Conservation (phyloP, 2,113 vertebrate genomes). For the Hypomesus transpacificus region DNA sequence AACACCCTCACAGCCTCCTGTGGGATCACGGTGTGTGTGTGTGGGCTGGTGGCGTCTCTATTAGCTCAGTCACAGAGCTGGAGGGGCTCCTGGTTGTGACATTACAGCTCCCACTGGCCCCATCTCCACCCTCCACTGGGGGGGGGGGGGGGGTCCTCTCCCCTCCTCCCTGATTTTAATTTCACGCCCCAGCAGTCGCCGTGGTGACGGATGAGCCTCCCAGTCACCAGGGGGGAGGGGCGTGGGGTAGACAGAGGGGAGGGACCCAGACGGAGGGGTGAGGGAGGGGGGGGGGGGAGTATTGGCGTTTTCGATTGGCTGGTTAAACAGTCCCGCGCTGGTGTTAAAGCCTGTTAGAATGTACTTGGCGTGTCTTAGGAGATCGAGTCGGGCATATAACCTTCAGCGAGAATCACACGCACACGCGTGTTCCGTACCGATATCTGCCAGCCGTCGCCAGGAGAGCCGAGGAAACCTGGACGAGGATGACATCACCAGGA, state of each 20-base stretch:
- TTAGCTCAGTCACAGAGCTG: constrained; percentile 70
- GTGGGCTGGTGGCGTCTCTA: constrained; percentile 56
- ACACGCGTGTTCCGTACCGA: neutral
- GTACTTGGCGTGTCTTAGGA: constrained; percentile 35
- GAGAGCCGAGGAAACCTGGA: constrained; percentile 23
- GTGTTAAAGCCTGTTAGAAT: constrained; percentile 31
- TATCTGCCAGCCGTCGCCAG: constrained; percentile 12
- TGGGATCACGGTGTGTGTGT: neutral
- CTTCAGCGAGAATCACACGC: neutral
- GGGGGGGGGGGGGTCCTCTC: constrained; percentile 22
- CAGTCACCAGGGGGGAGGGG: constrained; percentile 50
- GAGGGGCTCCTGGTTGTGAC: constrained; percentile 17
- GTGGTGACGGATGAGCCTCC: constrained; percentile 80
- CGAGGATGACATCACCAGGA: constrained; percentile 56
- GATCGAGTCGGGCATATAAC: constrained; percentile 25
- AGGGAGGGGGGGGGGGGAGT: constrained; percentile 43
- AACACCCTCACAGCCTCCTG: no score
- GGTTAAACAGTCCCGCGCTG: constrained; percentile 49
- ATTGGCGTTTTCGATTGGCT: constrained; percentile 53
- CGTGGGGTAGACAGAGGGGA: constrained; percentile 3
- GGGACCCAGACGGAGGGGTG: neutral
- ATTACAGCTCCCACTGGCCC: constrained; percentile 65
- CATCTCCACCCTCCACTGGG: constrained; percentile 47
- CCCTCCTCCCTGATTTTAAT: constrained; percentile 76
- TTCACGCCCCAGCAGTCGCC: constrained; percentile 78